phyloP scores from a whole-genome alignment of 2,113 vertebrate species.

The Mirza zaza region DNA sequence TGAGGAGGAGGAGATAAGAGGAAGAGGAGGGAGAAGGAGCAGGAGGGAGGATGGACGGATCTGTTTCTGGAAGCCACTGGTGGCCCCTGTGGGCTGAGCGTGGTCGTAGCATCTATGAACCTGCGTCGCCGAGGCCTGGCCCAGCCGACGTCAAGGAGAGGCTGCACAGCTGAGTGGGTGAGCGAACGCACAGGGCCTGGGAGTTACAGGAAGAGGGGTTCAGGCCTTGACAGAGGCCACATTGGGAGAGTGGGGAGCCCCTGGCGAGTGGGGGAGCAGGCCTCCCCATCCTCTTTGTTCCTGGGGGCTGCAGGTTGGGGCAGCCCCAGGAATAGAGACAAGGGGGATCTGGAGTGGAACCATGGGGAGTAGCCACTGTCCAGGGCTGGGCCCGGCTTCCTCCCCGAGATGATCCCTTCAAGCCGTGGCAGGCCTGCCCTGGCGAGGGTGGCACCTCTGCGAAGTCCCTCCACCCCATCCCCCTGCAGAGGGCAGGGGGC shows the following conservation, averaged over 20 bases:
- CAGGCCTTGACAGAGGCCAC: neutral
- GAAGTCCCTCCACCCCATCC: neutral
- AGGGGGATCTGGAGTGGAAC: neutral
- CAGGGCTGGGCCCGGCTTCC: neutral
- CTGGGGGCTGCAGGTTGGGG: too few species aligned
- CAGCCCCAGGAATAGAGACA: neutral
- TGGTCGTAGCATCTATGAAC: neutral
- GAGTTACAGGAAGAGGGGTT: neutral
- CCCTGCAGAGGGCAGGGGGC: neutral
- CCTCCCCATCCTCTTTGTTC: neutral
- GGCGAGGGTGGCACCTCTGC: neutral
- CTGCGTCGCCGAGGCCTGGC: neutral
- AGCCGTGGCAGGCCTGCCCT: neutral
- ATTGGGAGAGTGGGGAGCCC: rapidly evolving
- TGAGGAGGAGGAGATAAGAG: neutral
- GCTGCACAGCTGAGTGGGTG: too few species aligned
- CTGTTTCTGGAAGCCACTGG: neutral
- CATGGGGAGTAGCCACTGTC: neutral
- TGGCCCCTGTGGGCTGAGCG: neutral
- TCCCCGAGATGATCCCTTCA: neutral
- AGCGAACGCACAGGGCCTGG: neutral
- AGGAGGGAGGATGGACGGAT: neutral
- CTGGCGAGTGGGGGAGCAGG: neutral
- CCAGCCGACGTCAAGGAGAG: neutral
- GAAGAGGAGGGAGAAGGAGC: too few species aligned